Percentiles rank a stretch among this genome's conserved stretches.
These are phyloP conservation scores for Pseudanteris insignis DNA, from an alignment of 2,888 invertebrate species.

Conservation along the genomic window DNA sequence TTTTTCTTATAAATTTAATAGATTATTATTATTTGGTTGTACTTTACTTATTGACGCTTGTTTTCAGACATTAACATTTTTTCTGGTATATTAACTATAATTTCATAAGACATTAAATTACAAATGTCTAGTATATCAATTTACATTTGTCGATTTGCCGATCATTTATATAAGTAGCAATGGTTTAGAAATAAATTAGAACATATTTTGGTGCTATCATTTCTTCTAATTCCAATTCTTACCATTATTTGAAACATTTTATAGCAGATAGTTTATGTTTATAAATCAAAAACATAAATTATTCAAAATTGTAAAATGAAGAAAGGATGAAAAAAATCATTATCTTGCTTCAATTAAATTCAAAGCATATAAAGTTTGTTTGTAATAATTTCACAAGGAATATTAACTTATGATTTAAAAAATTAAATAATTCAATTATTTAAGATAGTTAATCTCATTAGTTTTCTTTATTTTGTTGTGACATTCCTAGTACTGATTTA, in stretches of 20 bases:
- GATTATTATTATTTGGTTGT: background rate
- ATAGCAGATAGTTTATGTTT: constrained; percentile 11
- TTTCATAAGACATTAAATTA: background rate
- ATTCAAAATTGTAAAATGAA: constrained; percentile 1
- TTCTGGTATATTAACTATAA: too few relatives aligned
- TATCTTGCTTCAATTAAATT: constrained; percentile 1
- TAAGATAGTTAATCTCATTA: too few relatives aligned
- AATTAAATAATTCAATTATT: too few relatives aligned
- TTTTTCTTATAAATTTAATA: background rate
- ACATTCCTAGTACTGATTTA: too few relatives aligned
- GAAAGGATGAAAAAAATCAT: constrained; percentile 2
- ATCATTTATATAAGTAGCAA: too few relatives aligned
- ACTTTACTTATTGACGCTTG: too few relatives aligned
- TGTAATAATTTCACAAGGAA: too few relatives aligned
- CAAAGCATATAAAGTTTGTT: constrained; percentile 8
- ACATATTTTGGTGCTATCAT: constrained; percentile 17
- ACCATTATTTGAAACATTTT: constrained; percentile 5
- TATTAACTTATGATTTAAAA: too few relatives aligned
- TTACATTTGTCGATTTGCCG: background rate
- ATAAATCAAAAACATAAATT: constrained; percentile 7
- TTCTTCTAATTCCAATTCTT: constrained; percentile 7
- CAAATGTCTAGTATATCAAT: background rate
- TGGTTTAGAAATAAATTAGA: too few relatives aligned
- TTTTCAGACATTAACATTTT: too few relatives aligned
- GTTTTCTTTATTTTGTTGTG: too few relatives aligned